phyloP scores from a whole-genome alignment of 2,888 invertebrate genomes.

The Tetragnatha montana region DNA sequence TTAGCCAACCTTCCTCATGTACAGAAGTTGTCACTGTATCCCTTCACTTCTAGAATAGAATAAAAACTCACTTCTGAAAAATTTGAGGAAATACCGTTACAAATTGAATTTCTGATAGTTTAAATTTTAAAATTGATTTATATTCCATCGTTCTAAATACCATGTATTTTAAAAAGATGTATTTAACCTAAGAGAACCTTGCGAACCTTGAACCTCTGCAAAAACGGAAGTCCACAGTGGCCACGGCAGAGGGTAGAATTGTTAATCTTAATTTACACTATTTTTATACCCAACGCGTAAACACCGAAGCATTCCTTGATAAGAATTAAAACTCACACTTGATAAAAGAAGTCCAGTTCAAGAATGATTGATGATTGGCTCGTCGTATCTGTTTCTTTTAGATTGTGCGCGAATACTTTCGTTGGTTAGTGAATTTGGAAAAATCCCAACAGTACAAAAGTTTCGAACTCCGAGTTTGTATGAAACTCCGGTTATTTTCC shows the following conservation, averaged over 20 bases:
- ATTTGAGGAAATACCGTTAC: too few species aligned
- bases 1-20: too few species aligned
- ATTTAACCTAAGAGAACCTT: too few species aligned
- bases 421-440: background rate
- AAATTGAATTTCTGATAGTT: too few species aligned
- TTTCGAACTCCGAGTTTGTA: background rate
- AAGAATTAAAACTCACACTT: constrained; percentile 1
- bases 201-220: too few species aligned
- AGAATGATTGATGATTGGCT: background rate
- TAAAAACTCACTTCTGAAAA: too few species aligned
- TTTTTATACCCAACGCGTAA: background rate
- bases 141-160: too few species aligned
- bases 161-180: too few species aligned
- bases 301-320: background rate
- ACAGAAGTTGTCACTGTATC: too few species aligned
- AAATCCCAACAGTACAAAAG: background rate
- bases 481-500: background rate
- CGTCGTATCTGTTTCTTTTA: background rate
- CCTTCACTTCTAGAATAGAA: too few species aligned
- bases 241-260: background rate
- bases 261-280: background rate
- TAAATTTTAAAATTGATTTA: too few species aligned
- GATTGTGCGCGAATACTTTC: background rate
- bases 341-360: background rate
- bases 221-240: too few species aligned